Evolutionary conservation across 1,140 invertebrate genomes (phyloP).

Genomic region (Bursaphelenchus mucronatus): DNA sequence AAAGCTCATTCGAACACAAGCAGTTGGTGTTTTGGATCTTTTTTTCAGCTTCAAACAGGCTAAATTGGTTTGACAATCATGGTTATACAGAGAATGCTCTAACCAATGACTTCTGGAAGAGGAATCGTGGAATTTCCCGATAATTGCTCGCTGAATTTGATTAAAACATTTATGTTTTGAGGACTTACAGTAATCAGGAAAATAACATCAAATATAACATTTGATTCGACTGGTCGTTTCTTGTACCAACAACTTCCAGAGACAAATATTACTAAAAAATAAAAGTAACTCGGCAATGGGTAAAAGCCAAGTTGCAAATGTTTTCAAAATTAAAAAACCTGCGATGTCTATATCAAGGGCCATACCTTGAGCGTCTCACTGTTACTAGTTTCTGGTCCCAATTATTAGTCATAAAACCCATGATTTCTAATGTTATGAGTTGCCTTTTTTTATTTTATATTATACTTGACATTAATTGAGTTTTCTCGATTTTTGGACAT

Average conservation of each 20-base stretch:
- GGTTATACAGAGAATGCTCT: conserved; percentile 14
- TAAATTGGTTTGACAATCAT: conserved; percentile 10
- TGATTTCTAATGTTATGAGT: too few species aligned
- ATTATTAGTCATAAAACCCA: too few species aligned
- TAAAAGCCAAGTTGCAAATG: too few species aligned
- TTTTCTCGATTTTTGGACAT: too few species aligned
- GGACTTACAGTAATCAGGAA: conserved; percentile 25
- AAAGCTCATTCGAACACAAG: conserved; percentile 64
- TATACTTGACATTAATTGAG: too few species aligned
- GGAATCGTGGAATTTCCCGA: conserved; percentile 39
- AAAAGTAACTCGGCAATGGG: too few species aligned
- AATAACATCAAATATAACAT: conserved; percentile 38
- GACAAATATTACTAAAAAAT: conserved; percentile 64
- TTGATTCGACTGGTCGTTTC: conserved; percentile 37
- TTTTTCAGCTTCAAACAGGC: conserved; percentile 17
- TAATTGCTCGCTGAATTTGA: conserved; percentile 59
- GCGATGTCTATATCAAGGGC: conserved; percentile 65
- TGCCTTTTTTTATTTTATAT: too few species aligned
- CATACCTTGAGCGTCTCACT: conserved; percentile 33
- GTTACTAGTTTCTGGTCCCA: conserved; percentile 69
- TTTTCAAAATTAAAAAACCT: conserved; percentile 67
- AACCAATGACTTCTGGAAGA: conserved; percentile 19
- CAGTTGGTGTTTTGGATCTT: conserved; percentile 17
- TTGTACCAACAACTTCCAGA: conserved; percentile 74
- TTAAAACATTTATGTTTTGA: not conserved